These are phyloP conservation scores for Misgurnus anguillicaudatus DNA, from an alignment of 2,113 vertebrate genomes.

Conservation along the genomic window DNA sequence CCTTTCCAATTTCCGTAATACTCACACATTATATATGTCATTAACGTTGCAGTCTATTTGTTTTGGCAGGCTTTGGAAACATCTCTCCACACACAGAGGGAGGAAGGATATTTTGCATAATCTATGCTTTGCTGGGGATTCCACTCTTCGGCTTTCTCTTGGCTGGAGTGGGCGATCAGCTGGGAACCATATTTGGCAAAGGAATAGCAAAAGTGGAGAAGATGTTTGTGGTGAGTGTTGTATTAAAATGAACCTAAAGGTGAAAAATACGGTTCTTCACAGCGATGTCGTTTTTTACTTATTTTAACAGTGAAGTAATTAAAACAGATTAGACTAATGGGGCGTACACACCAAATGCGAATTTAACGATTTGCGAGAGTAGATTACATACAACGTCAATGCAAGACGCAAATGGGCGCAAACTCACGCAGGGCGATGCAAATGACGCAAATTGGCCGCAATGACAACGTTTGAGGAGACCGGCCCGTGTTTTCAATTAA, in stretches of 20 bases:
- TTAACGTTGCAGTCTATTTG: not conserved
- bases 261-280: too few species aligned
- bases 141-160: slow-evolving; percentile 97
- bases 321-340: too few species aligned
- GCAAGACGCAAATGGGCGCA: too few species aligned
- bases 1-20: not conserved
- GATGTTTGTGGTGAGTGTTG: slow-evolving; percentile 89
- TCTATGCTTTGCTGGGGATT: slow-evolving; percentile 96
- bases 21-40: not conserved
- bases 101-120: slow-evolving; percentile 97
- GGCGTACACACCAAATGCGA: too few species aligned
- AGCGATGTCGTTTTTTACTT: too few species aligned
- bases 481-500: too few species aligned
- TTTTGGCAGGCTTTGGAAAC: slow-evolving; percentile 91
- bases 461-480: too few species aligned
- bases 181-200: slow-evolving; percentile 98
- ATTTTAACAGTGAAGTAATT: too few species aligned
- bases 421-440: too few species aligned
- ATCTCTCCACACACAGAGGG: slow-evolving; percentile 96
- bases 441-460: too few species aligned
- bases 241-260: not conserved
- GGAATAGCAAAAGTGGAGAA: slow-evolving; percentile 96
- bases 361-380: too few species aligned
- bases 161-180: slow-evolving; percentile 96
- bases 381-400: too few species aligned